These are phyloP conservation scores for Manis crassicaudata DNA, from an alignment of 2,797 vertebrate species.

Conservation along the genomic window DNA sequence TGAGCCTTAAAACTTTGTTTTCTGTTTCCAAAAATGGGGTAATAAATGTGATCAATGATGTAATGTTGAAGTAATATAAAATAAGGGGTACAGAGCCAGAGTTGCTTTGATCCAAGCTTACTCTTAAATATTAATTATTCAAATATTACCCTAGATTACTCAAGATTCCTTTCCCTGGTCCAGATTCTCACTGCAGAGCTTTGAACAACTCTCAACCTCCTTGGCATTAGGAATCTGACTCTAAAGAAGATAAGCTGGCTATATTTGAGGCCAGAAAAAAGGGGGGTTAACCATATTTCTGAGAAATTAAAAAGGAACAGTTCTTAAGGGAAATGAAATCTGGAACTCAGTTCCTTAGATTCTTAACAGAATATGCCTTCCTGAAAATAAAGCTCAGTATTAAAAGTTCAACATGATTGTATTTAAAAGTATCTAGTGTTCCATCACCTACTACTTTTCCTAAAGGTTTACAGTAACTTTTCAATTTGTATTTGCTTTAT, in stretches of 20 bases:
- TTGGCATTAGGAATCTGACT: not conserved
- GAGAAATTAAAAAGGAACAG: slow-evolving; percentile 35
- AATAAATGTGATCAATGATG: not conserved
- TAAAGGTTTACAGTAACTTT: not conserved
- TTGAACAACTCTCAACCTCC: not conserved
- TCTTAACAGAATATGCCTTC: not conserved
- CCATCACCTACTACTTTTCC: not conserved
- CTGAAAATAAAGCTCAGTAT: not conserved
- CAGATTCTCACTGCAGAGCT: not conserved
- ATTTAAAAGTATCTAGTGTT: not conserved
- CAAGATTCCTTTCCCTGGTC: not conserved
- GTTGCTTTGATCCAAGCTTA: not conserved
- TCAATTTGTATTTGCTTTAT: not conserved
- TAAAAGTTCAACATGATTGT: slow-evolving; percentile 10
- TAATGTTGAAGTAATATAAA: not conserved
- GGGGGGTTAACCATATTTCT: not conserved
- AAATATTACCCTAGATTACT: not conserved
- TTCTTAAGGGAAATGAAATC: slow-evolving; percentile 48
- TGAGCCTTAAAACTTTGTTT: slow-evolving; percentile 4
- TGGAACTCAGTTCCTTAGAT: not conserved
- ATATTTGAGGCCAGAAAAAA: not conserved
- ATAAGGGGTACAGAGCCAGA: not conserved
- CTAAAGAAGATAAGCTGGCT: not conserved
- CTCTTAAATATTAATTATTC: not conserved
- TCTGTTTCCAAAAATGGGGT: slow-evolving; percentile 16